These are phyloP conservation scores for Nemotelus pantherinus DNA, from an alignment of 2,888 invertebrate genomes.

Conservation along the genomic window DNA sequence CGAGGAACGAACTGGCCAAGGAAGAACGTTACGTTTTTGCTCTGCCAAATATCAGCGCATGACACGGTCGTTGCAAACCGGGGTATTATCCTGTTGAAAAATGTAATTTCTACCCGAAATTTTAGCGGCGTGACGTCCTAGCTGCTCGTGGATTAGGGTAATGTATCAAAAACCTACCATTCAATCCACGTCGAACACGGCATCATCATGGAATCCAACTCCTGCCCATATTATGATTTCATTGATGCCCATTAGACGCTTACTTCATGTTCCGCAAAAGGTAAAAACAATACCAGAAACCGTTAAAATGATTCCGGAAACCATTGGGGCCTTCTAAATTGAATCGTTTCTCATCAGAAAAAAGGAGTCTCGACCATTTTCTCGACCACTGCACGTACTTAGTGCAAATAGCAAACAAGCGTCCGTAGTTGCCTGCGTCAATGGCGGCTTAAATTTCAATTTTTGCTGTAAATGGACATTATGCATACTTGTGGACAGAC, in stretches of 20 bases:
- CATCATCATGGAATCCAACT: no score
- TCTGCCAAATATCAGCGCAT: background rate
- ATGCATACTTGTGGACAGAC: no score
- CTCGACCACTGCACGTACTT: no score
- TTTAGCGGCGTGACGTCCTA: background rate
- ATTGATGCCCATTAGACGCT: background rate
- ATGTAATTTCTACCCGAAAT: background rate
- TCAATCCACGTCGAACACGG: background rate
- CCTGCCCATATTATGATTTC: background rate
- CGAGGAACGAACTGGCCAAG: background rate
- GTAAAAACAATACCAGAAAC: background rate
- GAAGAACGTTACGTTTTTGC: background rate
- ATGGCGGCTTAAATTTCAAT: no score
- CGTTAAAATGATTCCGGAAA: background rate
- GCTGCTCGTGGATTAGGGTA: background rate
- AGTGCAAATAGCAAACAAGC: no score
- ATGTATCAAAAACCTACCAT: background rate
- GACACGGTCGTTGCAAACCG: background rate
- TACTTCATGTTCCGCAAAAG: background rate
- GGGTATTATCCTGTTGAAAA: background rate
- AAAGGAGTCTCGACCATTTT: no score
- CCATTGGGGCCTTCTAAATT: background rate
- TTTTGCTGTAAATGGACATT: no score
- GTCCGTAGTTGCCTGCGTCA: no score
- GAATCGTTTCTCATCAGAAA: background rate